Evolutionary conservation across 2,113 vertebrate species (phyloP).

Genomic region (Alosa alosa): DNA sequence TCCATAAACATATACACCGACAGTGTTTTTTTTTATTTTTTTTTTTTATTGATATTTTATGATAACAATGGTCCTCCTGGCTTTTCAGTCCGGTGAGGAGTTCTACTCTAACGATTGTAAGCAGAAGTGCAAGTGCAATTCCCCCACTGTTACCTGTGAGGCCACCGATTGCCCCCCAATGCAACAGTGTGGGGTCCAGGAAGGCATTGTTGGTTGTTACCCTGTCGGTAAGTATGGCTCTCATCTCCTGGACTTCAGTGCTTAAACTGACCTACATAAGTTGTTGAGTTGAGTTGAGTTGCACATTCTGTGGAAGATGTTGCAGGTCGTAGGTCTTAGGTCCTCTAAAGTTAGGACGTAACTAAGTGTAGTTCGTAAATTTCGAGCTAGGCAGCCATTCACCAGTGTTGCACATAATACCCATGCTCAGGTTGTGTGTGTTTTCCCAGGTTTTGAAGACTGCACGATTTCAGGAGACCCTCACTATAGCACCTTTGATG

Average conservation of each 20-base stretch:
- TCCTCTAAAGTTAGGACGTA: background rate
- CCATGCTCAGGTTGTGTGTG: background rate
- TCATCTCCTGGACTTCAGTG: background rate
- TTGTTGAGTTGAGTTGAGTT: background rate
- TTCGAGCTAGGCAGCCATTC: background rate
- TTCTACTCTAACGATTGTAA: slow-evolving; percentile 66
- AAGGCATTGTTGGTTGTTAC: slow-evolving; percentile 70
- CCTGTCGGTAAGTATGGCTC: slow-evolving; percentile 62
- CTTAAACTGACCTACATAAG: background rate
- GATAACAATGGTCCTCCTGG: background rate
- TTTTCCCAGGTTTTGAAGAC: slow-evolving; percentile 62
- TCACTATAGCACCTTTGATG: slow-evolving; percentile 83
- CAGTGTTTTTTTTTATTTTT: background rate
- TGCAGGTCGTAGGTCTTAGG: background rate
- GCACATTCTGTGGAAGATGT: background rate
- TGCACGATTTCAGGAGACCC: slow-evolving; percentile 83
- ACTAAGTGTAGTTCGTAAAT: background rate
- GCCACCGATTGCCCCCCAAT: slow-evolving; percentile 59
- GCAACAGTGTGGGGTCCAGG: slow-evolving; percentile 65
- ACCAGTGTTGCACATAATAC: background rate
- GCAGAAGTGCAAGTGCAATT: slow-evolving; percentile 60
- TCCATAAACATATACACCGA: background rate
- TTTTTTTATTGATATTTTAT: background rate
- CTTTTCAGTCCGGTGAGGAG: slow-evolving; percentile 65
- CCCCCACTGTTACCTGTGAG: slow-evolving; percentile 56